Base-by-base conservation (phyloP, 1,140 invertebrate species). In the Pogonognathellus flavescens region DNA sequence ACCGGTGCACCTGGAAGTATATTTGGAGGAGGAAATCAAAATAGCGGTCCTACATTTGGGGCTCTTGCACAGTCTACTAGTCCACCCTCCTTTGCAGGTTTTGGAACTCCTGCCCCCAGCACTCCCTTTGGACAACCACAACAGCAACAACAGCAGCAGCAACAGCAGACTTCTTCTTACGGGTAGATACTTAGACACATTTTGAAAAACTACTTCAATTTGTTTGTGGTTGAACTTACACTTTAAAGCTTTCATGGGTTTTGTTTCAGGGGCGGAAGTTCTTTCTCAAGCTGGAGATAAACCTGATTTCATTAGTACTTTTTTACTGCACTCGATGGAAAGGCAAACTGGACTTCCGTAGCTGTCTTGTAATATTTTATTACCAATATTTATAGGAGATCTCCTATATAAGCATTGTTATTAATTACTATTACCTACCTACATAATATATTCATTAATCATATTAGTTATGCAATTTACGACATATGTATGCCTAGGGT, bases 281-380 rank as follows among this genome's bases (percentile, higher is more conserved):
- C 84, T 41, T 85, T 85, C 60, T 82, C 84, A 60, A 85, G 84
- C 16, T 85, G 84, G 84, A 18, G 84, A 70, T 85, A 85, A 62
- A 52, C 31, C 1, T 41, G 1, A 41, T 41, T 41, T 41, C 31
- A 41, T 41, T 41, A 41, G 6, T 41, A 41, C 31, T 41, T 41
- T 41, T 41, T 41, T 41, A 41, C 31, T 41, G 1, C 6, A 3
- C 31, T n/a, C n/a, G n/a, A n/a, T n/a, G n/a, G n/a, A n/a, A n/a
- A n/a, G n/a, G n/a, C n/a, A n/a, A n/a, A n/a, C n/a, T n/a, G 6
- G 31, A 41, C 31, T 41, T 41, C 31, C 31, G n/a, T n/a, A n/a
- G n/a, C n/a, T n/a, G n/a, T n/a, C n/a, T n/a, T n/a, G n/a, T n/a
- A n/a, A n/a, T n/a, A n/a, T n/a, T n/a, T n/a, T n/a, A n/a, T n/a